Conservation (phyloP, 1,140 invertebrate genomes). For the Tribolium madens region DNA sequence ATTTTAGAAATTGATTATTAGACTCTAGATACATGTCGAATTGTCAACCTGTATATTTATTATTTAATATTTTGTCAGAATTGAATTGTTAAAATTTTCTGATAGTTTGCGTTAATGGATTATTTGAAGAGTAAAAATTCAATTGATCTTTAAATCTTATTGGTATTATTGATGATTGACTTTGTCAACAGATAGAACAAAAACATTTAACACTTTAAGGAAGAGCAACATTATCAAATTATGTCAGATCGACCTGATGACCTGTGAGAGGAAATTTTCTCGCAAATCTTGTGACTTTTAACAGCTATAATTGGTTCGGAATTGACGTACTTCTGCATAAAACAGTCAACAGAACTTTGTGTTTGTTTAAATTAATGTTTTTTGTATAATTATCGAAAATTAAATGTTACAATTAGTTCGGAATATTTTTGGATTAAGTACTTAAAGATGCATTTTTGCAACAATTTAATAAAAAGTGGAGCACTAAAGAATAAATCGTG, state of each 20-base stretch:
- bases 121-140: background rate
- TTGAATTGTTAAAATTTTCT: background rate
- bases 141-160: conserved; percentile 5
- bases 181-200: background rate
- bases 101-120: background rate
- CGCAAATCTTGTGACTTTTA: background rate
- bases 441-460: no score
- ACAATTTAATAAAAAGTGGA: no score
- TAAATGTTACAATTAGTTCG: no score
- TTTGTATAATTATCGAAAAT: no score
- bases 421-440: no score
- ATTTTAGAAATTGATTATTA: no score
- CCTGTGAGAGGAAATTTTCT: background rate
- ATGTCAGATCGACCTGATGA: background rate
- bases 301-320: background rate
- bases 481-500: no score
- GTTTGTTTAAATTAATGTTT: no score
- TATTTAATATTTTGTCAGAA: no score
- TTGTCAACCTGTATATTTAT: background rate
- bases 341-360: no score
- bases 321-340: background rate
- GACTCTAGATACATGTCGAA: background rate
- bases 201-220: conserved; percentile 7
- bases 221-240: background rate
- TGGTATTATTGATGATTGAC: background rate